Percentiles rank a stretch among this genome's conserved stretches.
Evolutionary conservation across 2,888 invertebrate species (phyloP).

Genomic region (Leucoma salicis): DNA sequence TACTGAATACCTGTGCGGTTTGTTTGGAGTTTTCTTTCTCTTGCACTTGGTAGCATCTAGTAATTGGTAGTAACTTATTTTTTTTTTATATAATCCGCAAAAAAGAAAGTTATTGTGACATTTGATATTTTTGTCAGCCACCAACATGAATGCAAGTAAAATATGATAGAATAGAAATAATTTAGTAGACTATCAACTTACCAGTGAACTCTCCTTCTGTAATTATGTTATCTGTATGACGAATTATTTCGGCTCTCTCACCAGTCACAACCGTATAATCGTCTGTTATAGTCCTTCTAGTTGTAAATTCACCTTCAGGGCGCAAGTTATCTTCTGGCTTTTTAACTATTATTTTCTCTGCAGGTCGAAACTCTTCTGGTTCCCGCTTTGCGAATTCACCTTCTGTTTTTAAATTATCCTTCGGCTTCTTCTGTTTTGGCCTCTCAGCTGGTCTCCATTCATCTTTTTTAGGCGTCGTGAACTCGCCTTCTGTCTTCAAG

Average conservation of each 20-base stretch:
- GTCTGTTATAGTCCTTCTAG: conserved; percentile 73
- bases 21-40: too few relatives aligned
- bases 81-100: too few relatives aligned
- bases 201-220: conserved; percentile 86
- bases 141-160: too few relatives aligned
- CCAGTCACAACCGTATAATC: conserved; percentile 83
- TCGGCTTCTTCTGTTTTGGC: conserved; percentile 63
- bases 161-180: too few relatives aligned
- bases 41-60: too few relatives aligned
- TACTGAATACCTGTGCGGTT: too few relatives aligned
- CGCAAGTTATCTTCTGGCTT: conserved; percentile 75
- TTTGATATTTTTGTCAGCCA: too few relatives aligned
- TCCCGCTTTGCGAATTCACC: conserved; percentile 48
- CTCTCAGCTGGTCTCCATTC: conserved; percentile 73
- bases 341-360: conserved; percentile 57
- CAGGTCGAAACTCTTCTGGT: conserved; percentile 65
- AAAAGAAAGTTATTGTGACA: too few relatives aligned
- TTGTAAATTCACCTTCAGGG: conserved; percentile 83
- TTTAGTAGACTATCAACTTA: conserved; percentile 56
- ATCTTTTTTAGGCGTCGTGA: conserved; percentile 59
- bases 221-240: conserved; percentile 85
- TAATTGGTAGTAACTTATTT: too few relatives aligned
- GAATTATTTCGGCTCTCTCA: conserved; percentile 84
- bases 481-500: conserved; percentile 25
- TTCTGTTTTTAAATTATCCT: conserved; percentile 67